Evolutionary conservation across 2,113 vertebrate genomes (phyloP).

Genomic region (Stigmatopora nigra): DNA sequence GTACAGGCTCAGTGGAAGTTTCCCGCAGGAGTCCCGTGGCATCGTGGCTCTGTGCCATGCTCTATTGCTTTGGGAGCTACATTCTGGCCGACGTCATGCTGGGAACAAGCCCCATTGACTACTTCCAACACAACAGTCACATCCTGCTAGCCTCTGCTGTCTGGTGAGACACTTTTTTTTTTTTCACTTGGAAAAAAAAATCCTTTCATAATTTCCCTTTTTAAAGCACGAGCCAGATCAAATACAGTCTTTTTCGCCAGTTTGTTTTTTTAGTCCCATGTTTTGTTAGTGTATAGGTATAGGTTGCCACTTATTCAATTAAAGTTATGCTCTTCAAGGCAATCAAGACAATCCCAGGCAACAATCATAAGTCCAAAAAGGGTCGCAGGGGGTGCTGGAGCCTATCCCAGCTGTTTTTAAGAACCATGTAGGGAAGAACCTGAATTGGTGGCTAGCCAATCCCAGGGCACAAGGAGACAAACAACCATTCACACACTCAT

Average conservation of each 20-base stretch:
- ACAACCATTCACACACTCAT: no score
- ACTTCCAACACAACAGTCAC: conserved; percentile 92
- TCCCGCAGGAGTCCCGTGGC: conserved; percentile 85
- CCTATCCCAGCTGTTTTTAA: no score
- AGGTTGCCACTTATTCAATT: no score
- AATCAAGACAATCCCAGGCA: no score
- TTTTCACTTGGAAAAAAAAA: not conserved
- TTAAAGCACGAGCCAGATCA: not conserved
- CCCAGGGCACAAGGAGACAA: no score
- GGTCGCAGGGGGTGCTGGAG: no score
- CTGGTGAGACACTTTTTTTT: conserved; percentile 75
- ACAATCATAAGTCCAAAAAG: no score
- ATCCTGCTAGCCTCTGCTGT: conserved; percentile 88
- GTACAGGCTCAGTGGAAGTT: conserved; percentile 84
- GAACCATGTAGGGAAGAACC: no score
- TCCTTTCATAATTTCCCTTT: not conserved
- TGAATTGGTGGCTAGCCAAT: no score
- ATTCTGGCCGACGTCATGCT: conserved; percentile 89
- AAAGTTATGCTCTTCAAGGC: no score
- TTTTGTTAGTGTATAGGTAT: no score
- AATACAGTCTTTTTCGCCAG: not conserved
- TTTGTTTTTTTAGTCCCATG: no score
- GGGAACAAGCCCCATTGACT: conserved; percentile 79
- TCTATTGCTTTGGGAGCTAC: conserved; percentile 96
- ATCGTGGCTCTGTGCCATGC: conserved; percentile 96